Percentiles rank a stretch among this genome's conserved stretches.
These are phyloP conservation scores for Ianthella basta DNA, from an alignment of 37 sponge, comb jelly and placozoan genomes.

Conservation along the genomic window DNA sequence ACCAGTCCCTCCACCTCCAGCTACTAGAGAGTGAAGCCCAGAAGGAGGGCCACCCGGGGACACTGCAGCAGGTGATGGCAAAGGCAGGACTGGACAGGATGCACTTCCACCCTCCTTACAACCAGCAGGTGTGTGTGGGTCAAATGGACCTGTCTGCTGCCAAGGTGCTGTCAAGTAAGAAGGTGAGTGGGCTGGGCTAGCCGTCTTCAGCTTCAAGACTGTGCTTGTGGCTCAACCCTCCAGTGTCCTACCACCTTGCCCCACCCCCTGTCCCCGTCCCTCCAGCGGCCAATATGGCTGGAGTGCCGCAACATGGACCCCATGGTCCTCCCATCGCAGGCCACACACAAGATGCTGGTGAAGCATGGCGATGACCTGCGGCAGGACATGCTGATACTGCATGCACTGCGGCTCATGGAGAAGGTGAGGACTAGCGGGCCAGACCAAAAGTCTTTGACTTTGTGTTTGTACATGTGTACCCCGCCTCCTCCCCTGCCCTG, in stretches of 20 bases:
- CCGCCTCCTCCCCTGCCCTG: not conserved
- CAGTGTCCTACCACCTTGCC: not conserved
- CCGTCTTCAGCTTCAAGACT: too few species aligned
- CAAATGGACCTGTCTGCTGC: not conserved
- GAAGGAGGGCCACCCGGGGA: not conserved
- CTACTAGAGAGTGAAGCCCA: not conserved
- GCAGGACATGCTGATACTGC: constrained; percentile 81
- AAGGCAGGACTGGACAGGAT: not conserved
- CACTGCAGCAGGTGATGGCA: not conserved
- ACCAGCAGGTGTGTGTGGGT: not conserved
- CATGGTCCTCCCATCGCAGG: not conserved
- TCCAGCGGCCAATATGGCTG: constrained; percentile 74
- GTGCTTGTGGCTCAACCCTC: not conserved
- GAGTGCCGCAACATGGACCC: constrained; percentile 54
- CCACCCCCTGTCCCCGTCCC: not conserved
- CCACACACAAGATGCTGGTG: constrained; percentile 49
- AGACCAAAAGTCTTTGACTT: not conserved
- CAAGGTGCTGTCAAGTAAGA: not conserved
- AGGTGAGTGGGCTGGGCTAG: not conserved
- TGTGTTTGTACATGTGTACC: not conserved
- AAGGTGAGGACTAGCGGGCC: constrained; percentile 33
- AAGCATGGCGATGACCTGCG: constrained; percentile 80
- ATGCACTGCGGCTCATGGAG: constrained; percentile 67
- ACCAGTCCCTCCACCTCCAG: constrained; percentile 8
- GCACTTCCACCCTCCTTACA: constrained; percentile 10